Conservation (phyloP, 1,140 invertebrate species). For the Drosophila arizonae region DNA sequence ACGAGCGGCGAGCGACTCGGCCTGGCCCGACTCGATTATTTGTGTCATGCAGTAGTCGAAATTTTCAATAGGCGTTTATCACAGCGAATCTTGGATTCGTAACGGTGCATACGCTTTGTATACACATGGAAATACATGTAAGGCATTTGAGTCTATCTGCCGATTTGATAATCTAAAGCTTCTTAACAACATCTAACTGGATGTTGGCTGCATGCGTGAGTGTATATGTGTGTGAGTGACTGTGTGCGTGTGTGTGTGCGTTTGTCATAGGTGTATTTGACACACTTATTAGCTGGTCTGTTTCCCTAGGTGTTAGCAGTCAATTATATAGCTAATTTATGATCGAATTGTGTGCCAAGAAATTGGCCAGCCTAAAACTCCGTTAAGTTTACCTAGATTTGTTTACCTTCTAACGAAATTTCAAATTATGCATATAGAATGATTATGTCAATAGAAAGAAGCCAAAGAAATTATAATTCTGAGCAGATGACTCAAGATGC, state of each 20-base stretch:
- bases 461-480: no score
- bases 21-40: constrained; percentile 33
- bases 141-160: not conserved
- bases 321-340: constrained; percentile 59
- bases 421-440: not conserved
- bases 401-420: constrained; percentile 2
- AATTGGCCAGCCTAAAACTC: constrained; percentile 10
- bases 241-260: not conserved
- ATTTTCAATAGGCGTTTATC: constrained; percentile 45
- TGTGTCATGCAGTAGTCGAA: constrained; percentile 41
- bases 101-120: constrained; percentile 6
- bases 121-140: not conserved
- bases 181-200: not conserved
- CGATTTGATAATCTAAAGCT: not conserved
- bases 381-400: constrained; percentile 37
- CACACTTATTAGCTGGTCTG: constrained; percentile 35
- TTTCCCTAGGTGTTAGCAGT: constrained; percentile 46
- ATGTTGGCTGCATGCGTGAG: not conserved
- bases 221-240: not conserved
- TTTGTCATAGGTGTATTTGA: constrained; percentile 11
- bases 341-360: constrained; percentile 20
- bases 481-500: no score
- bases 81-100: constrained; percentile 15
- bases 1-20: not conserved
- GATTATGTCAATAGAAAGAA: no score